Percentiles rank a stretch among this genome's conserved stretches.
phyloP scores from a whole-genome alignment of 2,888 invertebrate species.

The Scaptomyza tumidula region DNA sequence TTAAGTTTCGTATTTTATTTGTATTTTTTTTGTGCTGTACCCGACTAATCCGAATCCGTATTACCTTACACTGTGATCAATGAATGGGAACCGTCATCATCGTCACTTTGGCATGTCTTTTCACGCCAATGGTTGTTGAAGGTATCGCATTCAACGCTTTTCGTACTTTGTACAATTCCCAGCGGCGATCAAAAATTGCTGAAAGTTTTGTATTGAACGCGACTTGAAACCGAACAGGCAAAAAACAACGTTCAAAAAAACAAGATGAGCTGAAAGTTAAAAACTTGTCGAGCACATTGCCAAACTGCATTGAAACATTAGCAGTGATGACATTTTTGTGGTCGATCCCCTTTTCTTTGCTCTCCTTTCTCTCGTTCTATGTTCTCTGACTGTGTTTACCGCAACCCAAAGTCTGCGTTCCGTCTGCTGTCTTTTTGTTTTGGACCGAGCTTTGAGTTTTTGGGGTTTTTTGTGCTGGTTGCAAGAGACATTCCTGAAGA shows the following conservation, averaged over 20 bases:
- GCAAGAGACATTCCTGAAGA: slow-evolving; percentile 68
- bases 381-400: slow-evolving; percentile 14
- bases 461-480: slow-evolving; percentile 27
- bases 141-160: slow-evolving; percentile 82
- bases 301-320: slow-evolving; percentile 81
- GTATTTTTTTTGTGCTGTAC: neutral
- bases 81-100: slow-evolving; percentile 44
- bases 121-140: slow-evolving; percentile 70
- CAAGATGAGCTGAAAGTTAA: slow-evolving; percentile 59
- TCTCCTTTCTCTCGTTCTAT: neutral
- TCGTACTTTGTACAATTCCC: slow-evolving; percentile 63
- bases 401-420: slow-evolving; percentile 47
- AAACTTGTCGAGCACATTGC: slow-evolving; percentile 52
- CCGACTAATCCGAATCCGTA: slow-evolving; percentile 37
- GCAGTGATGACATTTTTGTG: slow-evolving; percentile 84
- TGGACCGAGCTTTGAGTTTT: slow-evolving; percentile 32
- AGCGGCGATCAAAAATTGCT: slow-evolving; percentile 58
- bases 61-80: slow-evolving; percentile 22
- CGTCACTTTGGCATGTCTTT: slow-evolving; percentile 74
- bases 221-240: slow-evolving; percentile 56
- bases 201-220: slow-evolving; percentile 69
- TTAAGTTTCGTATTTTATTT: neutral
- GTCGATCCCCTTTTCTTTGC: slow-evolving; percentile 46
- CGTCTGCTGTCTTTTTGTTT: slow-evolving; percentile 49
- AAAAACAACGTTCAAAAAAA: slow-evolving; percentile 24